Conservation (phyloP, 2,797 vertebrate genomes). For the Masticophis lateralis region DNA sequence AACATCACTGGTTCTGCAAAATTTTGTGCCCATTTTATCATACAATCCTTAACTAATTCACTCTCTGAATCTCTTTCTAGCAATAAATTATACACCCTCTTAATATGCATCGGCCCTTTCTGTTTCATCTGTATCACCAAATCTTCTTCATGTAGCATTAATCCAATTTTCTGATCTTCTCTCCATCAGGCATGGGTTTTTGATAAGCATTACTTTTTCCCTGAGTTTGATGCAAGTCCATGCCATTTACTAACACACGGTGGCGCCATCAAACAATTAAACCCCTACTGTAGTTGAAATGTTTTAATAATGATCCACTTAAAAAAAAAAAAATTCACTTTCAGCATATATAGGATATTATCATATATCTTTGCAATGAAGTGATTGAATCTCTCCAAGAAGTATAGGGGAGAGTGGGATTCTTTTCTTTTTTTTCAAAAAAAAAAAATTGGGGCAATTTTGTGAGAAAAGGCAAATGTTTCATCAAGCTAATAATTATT, state of each 20-base stretch:
- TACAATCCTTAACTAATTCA: too few species aligned
- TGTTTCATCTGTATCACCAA: too few species aligned
- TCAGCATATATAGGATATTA: background rate
- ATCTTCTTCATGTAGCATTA: too few species aligned
- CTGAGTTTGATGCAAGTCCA: background rate
- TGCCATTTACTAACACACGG: background rate
- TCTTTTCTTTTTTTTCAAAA: background rate
- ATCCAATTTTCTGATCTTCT: too few species aligned
- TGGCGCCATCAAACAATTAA: conserved; percentile 8
- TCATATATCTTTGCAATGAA: background rate
- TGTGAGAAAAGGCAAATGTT: background rate
- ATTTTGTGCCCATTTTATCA: too few species aligned
- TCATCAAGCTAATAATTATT: background rate
- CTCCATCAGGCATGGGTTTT: background rate
- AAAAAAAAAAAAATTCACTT: background rate
- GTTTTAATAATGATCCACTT: background rate
- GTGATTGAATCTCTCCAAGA: background rate
- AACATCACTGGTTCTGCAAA: too few species aligned
- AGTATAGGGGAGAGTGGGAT: background rate
- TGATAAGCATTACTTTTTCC: background rate
- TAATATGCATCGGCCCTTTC: too few species aligned
- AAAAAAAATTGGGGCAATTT: background rate
- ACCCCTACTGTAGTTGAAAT: background rate
- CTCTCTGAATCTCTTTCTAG: too few species aligned
- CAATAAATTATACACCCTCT: too few species aligned